Evolutionary conservation across 2,113 vertebrate species (phyloP).

Genomic region (Trogon surrucura): DNA sequence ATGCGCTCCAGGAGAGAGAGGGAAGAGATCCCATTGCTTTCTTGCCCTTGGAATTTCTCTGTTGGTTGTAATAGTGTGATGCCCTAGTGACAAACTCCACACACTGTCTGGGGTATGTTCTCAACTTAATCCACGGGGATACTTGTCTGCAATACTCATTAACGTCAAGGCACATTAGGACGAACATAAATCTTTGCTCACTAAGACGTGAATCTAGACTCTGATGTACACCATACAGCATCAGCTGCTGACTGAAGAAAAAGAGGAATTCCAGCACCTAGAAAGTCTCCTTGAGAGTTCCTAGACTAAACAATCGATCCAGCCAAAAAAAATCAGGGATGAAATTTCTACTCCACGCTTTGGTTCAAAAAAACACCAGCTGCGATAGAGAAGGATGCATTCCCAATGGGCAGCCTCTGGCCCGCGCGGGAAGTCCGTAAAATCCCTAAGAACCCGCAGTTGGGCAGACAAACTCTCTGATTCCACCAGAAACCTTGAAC

Average conservation of each 20-base stretch:
- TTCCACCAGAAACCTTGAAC: constrained; percentile 26
- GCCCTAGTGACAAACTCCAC: constrained; percentile 53
- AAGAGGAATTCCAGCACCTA: constrained; percentile 69
- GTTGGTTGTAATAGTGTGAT: constrained; percentile 55
- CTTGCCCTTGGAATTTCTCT: constrained; percentile 37
- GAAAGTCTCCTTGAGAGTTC: constrained; percentile 52
- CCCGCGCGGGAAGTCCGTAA: constrained; percentile 1
- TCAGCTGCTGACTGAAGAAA: constrained; percentile 67
- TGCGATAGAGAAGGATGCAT: constrained; percentile 6
- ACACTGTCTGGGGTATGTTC: constrained; percentile 45
- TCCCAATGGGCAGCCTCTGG: neutral
- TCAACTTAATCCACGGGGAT: constrained; percentile 53
- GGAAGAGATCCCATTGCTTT: constrained; percentile 39
- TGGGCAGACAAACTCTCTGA: neutral
- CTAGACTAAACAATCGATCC: constrained; percentile 72
- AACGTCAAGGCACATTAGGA: constrained; percentile 31
- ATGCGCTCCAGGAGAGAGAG: neutral
- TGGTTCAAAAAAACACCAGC: constrained; percentile 43
- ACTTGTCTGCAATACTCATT: constrained; percentile 63
- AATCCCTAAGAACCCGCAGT: neutral
- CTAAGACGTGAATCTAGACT: constrained; percentile 44
- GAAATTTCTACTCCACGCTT: constrained; percentile 61
- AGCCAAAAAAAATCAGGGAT: constrained; percentile 67
- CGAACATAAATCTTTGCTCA: constrained; percentile 54
- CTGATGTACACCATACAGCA: constrained; percentile 57